Conservation (phyloP, 2,888 invertebrate species). For the Cantharis lateralis region DNA sequence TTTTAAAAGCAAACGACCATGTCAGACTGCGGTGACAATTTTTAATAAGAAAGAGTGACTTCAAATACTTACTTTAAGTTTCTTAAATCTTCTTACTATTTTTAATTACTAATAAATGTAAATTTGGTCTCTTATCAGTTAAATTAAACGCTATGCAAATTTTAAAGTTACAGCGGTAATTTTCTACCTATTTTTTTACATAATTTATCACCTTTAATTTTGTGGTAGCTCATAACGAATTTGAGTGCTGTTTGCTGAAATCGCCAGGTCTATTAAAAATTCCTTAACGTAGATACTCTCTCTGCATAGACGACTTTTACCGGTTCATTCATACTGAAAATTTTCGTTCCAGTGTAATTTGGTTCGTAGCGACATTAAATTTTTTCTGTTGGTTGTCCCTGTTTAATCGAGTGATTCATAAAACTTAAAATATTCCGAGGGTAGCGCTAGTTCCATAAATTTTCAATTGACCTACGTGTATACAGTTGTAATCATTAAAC, state of each 20-base stretch:
- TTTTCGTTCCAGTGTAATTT: not conserved
- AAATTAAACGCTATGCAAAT: not conserved
- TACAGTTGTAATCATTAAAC: no score
- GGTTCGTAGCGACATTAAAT: not conserved
- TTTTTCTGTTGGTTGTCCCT: not conserved
- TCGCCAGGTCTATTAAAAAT: not conserved
- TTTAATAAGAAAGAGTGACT: not conserved
- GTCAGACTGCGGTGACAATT: constrained; percentile 11
- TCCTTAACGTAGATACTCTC: not conserved
- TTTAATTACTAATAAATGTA: not conserved
- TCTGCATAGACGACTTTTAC: not conserved
- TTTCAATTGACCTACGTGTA: not conserved
- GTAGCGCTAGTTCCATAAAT: not conserved
- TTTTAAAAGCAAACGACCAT: constrained; percentile 12
- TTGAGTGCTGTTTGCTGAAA: not conserved
- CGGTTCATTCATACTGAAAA: not conserved
- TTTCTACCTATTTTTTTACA: not conserved
- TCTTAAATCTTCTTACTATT: not conserved
- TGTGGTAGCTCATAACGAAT: not conserved
- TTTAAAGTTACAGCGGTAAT: not conserved
- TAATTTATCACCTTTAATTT: not conserved
- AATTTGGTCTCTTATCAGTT: not conserved
- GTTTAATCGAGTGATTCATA: not conserved
- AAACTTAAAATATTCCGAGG: not conserved
- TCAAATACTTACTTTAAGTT: not conserved